phyloP scores from a whole-genome alignment of 35 echinoderm and acorn worm species.

The Ptychodera flava region DNA sequence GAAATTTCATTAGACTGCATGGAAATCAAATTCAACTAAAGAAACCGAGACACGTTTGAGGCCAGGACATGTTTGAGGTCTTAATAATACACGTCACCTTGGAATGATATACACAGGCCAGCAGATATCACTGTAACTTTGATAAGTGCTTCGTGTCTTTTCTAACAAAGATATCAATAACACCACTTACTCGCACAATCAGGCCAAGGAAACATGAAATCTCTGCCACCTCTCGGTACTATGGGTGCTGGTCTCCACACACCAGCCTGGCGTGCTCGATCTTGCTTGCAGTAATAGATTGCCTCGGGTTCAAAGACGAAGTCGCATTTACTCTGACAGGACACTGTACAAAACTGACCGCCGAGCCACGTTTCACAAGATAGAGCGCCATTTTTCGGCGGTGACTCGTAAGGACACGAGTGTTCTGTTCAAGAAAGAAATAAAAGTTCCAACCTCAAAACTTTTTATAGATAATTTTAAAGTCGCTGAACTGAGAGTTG shows the following conservation, averaged over 20 bases:
- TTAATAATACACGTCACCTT: not conserved
- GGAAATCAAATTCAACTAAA: not conserved
- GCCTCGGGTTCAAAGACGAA: slow-evolving; percentile 21
- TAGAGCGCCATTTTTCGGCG: slow-evolving; percentile 35
- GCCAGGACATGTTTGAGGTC: not conserved
- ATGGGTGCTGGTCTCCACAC: not conserved
- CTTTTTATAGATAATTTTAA: not conserved
- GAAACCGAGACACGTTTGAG: not conserved
- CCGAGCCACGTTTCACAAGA: slow-evolving; percentile 34
- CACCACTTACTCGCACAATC: slow-evolving; percentile 38
- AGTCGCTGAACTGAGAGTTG: not conserved
- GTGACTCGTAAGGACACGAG: slow-evolving; percentile 25
- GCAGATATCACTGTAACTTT: not conserved
- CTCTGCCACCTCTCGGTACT: not conserved
- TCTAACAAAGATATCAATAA: not conserved
- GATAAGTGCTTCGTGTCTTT: not conserved
- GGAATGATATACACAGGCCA: not conserved
- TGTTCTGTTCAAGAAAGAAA: slow-evolving; percentile 25
- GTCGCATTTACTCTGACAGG: slow-evolving; percentile 29
- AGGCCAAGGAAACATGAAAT: slow-evolving; percentile 39
- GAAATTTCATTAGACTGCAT: not conserved
- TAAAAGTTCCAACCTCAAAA: not conserved
- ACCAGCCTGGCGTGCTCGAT: not conserved
- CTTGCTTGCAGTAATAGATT: slow-evolving; percentile 17
- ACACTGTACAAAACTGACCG: slow-evolving; percentile 41